These are phyloP conservation scores for Tholera decimalis DNA, from an alignment of 2,888 invertebrate genomes.

Conservation along the genomic window DNA sequence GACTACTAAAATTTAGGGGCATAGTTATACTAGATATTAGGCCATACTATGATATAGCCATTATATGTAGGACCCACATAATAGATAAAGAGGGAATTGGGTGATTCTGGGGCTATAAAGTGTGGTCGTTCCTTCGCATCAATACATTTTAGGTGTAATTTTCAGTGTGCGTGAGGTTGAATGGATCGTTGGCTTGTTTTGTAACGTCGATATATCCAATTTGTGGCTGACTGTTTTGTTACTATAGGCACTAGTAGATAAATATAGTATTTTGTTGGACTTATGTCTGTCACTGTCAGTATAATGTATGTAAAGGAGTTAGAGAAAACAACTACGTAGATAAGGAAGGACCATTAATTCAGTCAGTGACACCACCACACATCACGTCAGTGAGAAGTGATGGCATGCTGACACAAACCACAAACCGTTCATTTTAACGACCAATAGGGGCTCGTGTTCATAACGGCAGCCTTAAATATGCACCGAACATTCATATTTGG, in stretches of 20 bases:
- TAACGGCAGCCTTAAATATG: slow-evolving; percentile 32
- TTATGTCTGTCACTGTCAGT: no score
- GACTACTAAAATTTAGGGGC: slow-evolving; percentile 47
- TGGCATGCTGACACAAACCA: slow-evolving; percentile 25
- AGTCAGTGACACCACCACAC: slow-evolving; percentile 2
- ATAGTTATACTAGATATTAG: slow-evolving; percentile 46
- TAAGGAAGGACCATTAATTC: background rate
- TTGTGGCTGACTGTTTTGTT: slow-evolving; percentile 9
- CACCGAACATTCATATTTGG: slow-evolving; percentile 43
- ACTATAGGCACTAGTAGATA: background rate
- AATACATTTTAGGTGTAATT: slow-evolving; percentile 47
- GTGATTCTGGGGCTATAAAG: slow-evolving; percentile 46
- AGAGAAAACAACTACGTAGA: background rate
- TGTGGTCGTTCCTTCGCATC: slow-evolving; percentile 46
- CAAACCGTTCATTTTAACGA: slow-evolving; percentile 47
- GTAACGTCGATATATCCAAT: slow-evolving; percentile 34
- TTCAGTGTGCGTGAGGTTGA: slow-evolving; percentile 27
- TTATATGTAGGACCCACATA: slow-evolving; percentile 37
- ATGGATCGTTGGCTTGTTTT: slow-evolving; percentile 46
- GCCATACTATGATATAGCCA: slow-evolving; percentile 17
- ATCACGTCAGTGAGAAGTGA: slow-evolving; percentile 6
- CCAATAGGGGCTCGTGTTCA: slow-evolving; percentile 20
- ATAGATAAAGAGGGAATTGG: slow-evolving; percentile 46
- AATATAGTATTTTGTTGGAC: no score
- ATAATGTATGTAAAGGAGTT: no score